Evolutionary conservation across 2,113 vertebrate genomes (phyloP).

Genomic region (Podiceps cristatus): DNA sequence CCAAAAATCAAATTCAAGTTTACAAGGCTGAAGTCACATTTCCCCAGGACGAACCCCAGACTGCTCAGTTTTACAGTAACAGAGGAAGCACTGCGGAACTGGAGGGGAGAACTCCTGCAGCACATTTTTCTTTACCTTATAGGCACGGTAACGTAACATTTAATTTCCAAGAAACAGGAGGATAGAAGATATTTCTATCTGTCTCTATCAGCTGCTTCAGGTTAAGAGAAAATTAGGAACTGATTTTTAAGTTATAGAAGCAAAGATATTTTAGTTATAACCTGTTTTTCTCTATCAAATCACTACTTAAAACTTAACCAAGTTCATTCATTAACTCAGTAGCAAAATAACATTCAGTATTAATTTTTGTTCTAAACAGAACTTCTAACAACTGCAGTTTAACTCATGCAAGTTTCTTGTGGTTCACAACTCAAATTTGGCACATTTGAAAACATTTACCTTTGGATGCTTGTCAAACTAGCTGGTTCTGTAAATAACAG

Average conservation of each 20-base stretch:
- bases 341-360: background rate
- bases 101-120: background rate
- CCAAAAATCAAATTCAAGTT: background rate
- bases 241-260: background rate
- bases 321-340: background rate
- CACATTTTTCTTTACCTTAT: background rate
- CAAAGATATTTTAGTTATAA: background rate
- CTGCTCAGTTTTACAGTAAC: background rate
- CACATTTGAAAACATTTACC: background rate
- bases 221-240: background rate
- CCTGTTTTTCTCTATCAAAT: background rate
- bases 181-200: background rate
- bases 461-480: background rate
- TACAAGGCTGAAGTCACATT: background rate
- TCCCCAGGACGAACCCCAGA: background rate
- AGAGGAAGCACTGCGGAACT: rapidly evolving
- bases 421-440: background rate
- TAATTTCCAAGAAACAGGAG: background rate
- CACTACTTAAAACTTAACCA: background rate
- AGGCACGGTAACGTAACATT: background rate
- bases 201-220: background rate
- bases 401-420: background rate
- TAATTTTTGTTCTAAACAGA: background rate
- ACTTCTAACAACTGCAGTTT: background rate
- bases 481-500: background rate